phyloP scores from a whole-genome alignment of 2,797 vertebrate species.

The Xerus rutilus region DNA sequence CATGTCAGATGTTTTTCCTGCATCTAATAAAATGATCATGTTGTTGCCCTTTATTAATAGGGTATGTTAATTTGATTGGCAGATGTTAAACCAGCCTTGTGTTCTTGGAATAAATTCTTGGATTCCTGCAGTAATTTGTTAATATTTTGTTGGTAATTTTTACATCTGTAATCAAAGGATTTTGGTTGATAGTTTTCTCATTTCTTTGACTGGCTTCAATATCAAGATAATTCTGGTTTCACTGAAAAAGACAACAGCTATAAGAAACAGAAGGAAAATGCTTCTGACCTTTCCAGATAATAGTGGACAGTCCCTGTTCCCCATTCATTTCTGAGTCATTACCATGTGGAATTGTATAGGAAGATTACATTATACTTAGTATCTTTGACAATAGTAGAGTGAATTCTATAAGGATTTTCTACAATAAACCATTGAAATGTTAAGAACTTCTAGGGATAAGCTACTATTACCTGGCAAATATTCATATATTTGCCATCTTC shows the following conservation, averaged over 20 bases:
- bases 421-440: not conserved
- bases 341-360: not conserved
- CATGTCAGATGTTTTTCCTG: not conserved
- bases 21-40: not conserved
- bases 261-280: not conserved
- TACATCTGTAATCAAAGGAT: not conserved
- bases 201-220: constrained; percentile 26
- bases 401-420: not conserved
- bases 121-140: constrained; percentile 21
- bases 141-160: constrained; percentile 14
- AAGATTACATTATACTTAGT: not conserved
- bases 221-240: not conserved
- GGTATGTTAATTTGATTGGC: not conserved
- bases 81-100: not conserved
- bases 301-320: not conserved
- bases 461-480: not conserved
- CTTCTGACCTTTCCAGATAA: not conserved
- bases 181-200: not conserved
- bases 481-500: not conserved
- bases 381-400: not conserved
- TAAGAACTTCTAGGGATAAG: not conserved
- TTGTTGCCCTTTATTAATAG: not conserved
- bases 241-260: not conserved
- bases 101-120: not conserved
- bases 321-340: not conserved